Evolutionary conservation across 2,113 vertebrate species (phyloP).

Genomic region (Phoxinus phoxinus): DNA sequence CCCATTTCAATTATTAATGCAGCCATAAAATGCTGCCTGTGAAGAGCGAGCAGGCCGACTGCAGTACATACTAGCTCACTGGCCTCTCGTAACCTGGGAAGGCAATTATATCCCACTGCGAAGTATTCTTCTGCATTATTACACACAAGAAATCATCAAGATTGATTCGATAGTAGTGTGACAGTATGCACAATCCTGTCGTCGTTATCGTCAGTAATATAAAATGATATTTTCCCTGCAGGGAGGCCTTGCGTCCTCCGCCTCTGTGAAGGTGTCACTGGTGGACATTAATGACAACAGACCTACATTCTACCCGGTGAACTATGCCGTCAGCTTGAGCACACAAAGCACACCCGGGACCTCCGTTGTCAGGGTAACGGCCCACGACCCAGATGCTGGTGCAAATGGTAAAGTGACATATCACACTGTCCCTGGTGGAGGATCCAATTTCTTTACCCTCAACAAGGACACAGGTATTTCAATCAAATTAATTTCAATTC

Average conservation of each 20-base stretch:
- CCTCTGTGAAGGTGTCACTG: conserved; percentile 85
- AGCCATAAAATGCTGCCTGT: conserved; percentile 58
- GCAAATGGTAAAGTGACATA: conserved; percentile 87
- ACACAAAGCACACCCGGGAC: conserved; percentile 90
- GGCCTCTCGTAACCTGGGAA: neutral
- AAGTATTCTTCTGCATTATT: conserved; percentile 5
- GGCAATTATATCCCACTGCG: conserved; percentile 19
- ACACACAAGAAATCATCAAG: conserved; percentile 12
- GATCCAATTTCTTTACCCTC: conserved; percentile 87
- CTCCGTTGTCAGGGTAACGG: conserved; percentile 87
- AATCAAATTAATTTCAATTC: neutral
- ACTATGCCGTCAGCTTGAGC: conserved; percentile 91
- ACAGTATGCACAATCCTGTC: neutral
- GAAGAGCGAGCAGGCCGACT: conserved; percentile 51
- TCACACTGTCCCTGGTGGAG: conserved; percentile 82
- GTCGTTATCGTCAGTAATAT: neutral
- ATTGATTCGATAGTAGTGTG: conserved; percentile 4
- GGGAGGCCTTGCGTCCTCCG: conserved; percentile 90
- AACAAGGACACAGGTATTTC: conserved; percentile 89
- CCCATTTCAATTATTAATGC: conserved; percentile 62
- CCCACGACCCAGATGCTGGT: conserved; percentile 91
- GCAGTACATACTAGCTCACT: neutral
- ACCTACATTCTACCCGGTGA: conserved; percentile 89
- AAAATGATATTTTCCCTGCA: conserved; percentile 57
- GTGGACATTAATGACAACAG: conserved; percentile 93